Base-by-base conservation (phyloP, 2,113 vertebrate species). In the Mormoops blainvillei region DNA sequence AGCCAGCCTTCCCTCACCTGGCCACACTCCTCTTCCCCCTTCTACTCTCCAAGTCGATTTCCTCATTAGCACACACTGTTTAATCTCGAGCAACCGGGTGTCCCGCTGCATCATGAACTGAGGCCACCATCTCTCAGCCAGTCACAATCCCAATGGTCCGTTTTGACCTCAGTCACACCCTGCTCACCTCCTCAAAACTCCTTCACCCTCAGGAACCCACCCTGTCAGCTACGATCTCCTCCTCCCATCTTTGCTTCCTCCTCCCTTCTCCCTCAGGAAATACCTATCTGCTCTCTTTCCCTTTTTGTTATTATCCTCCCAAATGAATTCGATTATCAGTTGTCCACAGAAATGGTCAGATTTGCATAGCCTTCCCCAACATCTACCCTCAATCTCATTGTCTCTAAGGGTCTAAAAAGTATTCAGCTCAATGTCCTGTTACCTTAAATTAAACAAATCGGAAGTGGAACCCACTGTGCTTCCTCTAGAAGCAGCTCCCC, bases 101-200 rank as follows among this genome's bases (percentile, higher is more conserved):
- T 26, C 38, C 48, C 7, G 1, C 24, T 45, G 26, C 20, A 41
- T 36, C 3, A 2, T 0, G 36, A 0, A 5, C 33, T 2, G 16
- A 61, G 68, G 5, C 71, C 1, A 1, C 31, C 12, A 15, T 6
- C 61, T 1, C 41, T 31, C 41, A 15, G 36, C 10, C 36, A 4
- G 8, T 2, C 45, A 3, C 18, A 12, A 19, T 3, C 14, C 38
- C 28, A 3, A 22, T 0, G 31, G 15, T 48, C 71, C 7, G 11
- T 4, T 41, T 19, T 20, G 14, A 22, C 24, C 36, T 38, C 41
- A 5, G 0, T 33, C 63, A 38, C 26, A 28, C 11, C 68, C 50
- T 22, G 77, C 45, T 38, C 0, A 1, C 11, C 43, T 92, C 43
- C 74, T 48, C 26, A 6, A 19, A 14, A 7, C 6, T 24, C 67